Evolutionary conservation across 1,140 invertebrate species (phyloP).

Genomic region (Armadillidium nasatum): DNA sequence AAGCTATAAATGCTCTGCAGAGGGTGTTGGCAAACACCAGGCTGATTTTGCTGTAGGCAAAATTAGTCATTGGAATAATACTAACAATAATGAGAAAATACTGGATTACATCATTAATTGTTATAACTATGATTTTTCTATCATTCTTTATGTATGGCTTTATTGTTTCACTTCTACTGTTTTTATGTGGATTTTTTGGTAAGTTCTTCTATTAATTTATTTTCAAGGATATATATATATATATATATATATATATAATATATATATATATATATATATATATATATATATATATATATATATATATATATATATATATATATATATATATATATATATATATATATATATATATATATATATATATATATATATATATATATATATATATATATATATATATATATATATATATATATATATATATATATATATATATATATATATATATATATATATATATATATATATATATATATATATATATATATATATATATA

Average conservation of each 20-base stretch:
- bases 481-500: too few species aligned
- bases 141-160: constrained; percentile 78
- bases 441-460: too few species aligned
- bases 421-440: too few species aligned
- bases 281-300: too few species aligned
- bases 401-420: too few species aligned
- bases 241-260: constrained; percentile 1
- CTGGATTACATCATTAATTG: constrained; percentile 57
- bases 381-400: too few species aligned
- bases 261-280: constrained; percentile 24
- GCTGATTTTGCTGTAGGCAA: constrained; percentile 37
- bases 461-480: too few species aligned
- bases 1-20: constrained; percentile 29
- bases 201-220: constrained; percentile 23
- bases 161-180: constrained; percentile 62
- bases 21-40: constrained; percentile 33
- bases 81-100: constrained; percentile 36
- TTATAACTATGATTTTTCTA: constrained; percentile 63
- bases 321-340: too few species aligned
- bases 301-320: too few species aligned
- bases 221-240: constrained; percentile 57
- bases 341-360: too few species aligned
- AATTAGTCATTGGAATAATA: constrained; percentile 34
- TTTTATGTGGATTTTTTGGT: constrained; percentile 58
- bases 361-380: too few species aligned